Evolutionary conservation across 2,888 invertebrate species (phyloP), one percentile per base, ranked within the genome.

Genomic region (Hyposoter didymator): DNA sequence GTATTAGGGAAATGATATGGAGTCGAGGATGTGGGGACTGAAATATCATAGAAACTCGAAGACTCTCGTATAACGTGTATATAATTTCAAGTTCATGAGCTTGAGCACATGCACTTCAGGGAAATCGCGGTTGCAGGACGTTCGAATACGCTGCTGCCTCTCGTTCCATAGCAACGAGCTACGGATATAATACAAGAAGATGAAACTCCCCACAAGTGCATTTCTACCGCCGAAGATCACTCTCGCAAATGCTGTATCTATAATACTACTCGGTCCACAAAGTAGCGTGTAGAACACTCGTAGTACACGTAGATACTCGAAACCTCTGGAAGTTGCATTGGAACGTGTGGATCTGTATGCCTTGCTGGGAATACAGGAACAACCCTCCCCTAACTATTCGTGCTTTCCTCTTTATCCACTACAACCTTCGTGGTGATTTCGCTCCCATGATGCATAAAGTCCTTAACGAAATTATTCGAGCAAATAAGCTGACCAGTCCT

Each of bases 191-290:
- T 74, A 39, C 67, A 17, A 28, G 10, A 66, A 73, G 67, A 74
- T 39, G 80, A 74, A 59, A 69, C 43, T 35, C 67, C 28, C 17
- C 59, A 69, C 45, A 67, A 81, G 81, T 74, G 55, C 67, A 67
- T 67, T 45, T 81, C 74, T 69, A 74, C 35, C 52, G 10, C 52
- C 28, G 22, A 72, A 81, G 67, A 81, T 81, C 59, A 81, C 74
- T 67, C 81, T 67, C 32, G 45, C 67, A 35, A 59, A 67, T 66
- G 35, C 19, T 66, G 22, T 67, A 74, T 66, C 73, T 67, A 43
- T 43, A 45, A 74, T 75, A 59, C 67, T 67, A 74, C 81, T 81
- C 59, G 47, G 74, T 19, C 69, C 74, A 66, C 47, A n/a, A 67
- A 55, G 59, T 22, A 59, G 59, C 74, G 55, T 69, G 45, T 45